Conservation (phyloP, 2,113 vertebrate genomes). For the Cisticola juncidis region DNA sequence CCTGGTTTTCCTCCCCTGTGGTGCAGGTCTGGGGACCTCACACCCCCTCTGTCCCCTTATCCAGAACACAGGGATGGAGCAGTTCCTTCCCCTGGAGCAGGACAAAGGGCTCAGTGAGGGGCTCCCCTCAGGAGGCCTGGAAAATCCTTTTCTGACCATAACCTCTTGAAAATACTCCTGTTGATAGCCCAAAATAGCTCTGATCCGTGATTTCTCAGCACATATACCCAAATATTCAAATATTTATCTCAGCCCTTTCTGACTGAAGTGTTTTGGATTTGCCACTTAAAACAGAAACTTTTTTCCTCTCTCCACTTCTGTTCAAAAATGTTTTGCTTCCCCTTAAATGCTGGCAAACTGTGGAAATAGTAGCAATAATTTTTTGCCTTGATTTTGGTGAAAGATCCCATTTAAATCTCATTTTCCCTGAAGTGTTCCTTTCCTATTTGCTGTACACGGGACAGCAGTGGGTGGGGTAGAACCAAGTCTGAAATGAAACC, state of each 20-base stretch:
- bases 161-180: neutral
- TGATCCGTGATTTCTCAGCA: neutral
- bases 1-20: neutral
- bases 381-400: neutral
- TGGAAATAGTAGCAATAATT: neutral
- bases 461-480: neutral
- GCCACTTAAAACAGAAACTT: neutral
- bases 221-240: accelerated
- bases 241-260: neutral
- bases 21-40: neutral
- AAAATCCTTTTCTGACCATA: neutral
- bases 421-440: neutral
- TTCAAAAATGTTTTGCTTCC: neutral
- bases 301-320: neutral
- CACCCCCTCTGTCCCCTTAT: neutral
- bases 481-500: neutral
- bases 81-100: accelerated
- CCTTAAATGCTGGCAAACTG: neutral
- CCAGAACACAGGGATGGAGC: accelerated
- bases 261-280: neutral
- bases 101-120: neutral
- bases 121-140: neutral
- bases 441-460: neutral
- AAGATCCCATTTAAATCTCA: neutral
- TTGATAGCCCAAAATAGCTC: neutral